Conservation (phyloP, 2,888 invertebrate species). For the Troides helena region DNA sequence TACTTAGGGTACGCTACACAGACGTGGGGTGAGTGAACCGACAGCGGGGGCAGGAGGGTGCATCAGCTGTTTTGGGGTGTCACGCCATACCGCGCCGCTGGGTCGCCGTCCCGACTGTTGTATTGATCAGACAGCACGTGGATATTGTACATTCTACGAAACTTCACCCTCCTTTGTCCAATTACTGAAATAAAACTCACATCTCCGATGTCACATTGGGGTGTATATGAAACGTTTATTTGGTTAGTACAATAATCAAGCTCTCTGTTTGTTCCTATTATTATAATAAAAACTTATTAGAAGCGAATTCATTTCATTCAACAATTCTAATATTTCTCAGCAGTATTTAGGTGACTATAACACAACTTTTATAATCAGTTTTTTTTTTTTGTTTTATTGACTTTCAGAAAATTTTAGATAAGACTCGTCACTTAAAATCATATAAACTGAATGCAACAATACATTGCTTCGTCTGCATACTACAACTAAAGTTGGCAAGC, state of each 20-base stretch:
- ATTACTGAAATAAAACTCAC: constrained; percentile 23
- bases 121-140: constrained; percentile 77
- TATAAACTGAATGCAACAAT: background rate
- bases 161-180: constrained; percentile 37
- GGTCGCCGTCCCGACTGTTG: constrained; percentile 77
- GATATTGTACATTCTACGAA: constrained; percentile 51
- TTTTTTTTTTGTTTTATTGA: too few relatives aligned
- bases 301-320: too few relatives aligned
- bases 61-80: constrained; percentile 77
- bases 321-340: too few relatives aligned
- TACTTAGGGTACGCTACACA: constrained; percentile 42
- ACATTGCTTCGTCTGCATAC: background rate
- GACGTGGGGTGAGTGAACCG: constrained; percentile 68
- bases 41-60: constrained; percentile 54
- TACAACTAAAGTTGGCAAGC: background rate
- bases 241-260: background rate
- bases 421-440: too few relatives aligned
- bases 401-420: too few relatives aligned
- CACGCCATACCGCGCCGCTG: constrained; percentile 66
- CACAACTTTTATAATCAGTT: too few relatives aligned
- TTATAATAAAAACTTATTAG: too few relatives aligned
- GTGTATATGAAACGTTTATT: background rate
- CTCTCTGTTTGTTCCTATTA: background rate
- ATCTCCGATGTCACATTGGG: constrained; percentile 1
- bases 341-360: too few relatives aligned